Conservation (phyloP, 1,140 invertebrate species). For the Mylabris phalerata region DNA sequence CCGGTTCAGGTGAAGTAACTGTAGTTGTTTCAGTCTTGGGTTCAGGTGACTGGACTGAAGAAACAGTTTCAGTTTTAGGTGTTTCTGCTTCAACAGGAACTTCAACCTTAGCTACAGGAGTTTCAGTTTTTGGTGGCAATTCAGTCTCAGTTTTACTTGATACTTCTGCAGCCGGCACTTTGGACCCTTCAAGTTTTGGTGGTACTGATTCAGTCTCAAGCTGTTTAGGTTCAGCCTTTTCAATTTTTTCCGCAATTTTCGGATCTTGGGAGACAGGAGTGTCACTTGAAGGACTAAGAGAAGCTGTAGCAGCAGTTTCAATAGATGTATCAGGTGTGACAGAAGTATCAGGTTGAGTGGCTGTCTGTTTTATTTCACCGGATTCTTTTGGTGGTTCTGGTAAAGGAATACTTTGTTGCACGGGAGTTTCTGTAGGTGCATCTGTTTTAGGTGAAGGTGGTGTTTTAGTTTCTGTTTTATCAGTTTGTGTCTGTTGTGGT, state of each 20-base stretch:
- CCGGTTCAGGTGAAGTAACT: slow-evolving; percentile 1
- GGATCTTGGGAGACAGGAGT: neutral
- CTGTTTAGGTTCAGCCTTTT: too few species aligned
- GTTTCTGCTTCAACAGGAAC: slow-evolving; percentile 32
- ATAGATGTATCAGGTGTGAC: slow-evolving; percentile 33
- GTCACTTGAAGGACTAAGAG: neutral
- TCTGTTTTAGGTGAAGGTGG: slow-evolving; percentile 29
- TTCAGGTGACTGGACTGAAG: slow-evolving; percentile 2
- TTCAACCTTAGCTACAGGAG: slow-evolving; percentile 31
- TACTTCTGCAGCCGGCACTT: slow-evolving; percentile 36
- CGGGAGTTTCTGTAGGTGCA: slow-evolving; percentile 23
- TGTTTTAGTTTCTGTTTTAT: slow-evolving; percentile 26
- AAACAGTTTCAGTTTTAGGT: neutral
- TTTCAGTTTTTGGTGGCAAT: slow-evolving; percentile 39
- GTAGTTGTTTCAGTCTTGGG: slow-evolving; percentile 5
- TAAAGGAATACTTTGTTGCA: slow-evolving; percentile 25
- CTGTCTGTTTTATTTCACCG: slow-evolving; percentile 1
- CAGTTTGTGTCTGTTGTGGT: slow-evolving; percentile 22
- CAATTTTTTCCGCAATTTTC: too few species aligned
- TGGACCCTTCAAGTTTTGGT: too few species aligned
- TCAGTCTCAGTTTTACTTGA: neutral
- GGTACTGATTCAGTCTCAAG: too few species aligned
- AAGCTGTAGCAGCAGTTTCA: slow-evolving; percentile 25
- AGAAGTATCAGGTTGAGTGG: slow-evolving; percentile 35
- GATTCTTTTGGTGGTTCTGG: slow-evolving; percentile 18